These are phyloP conservation scores for Drosophila barbarae DNA, from an alignment of 2,888 invertebrate species.

Conservation along the genomic window DNA sequence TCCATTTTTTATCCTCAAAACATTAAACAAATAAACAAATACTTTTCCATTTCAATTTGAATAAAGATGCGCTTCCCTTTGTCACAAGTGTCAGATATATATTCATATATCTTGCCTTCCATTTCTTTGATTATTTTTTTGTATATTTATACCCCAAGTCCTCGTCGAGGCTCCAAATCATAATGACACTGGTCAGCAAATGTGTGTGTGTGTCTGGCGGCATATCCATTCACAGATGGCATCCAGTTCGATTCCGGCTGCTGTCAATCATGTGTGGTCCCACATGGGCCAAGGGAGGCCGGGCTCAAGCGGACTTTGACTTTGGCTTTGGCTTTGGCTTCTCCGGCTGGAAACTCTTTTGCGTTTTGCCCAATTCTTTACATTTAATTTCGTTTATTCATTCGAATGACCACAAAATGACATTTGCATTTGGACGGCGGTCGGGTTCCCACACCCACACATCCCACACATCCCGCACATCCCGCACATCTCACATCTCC, in stretches of 20 bases:
- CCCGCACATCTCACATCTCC: background rate
- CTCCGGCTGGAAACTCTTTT: conserved; percentile 45
- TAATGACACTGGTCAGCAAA: conserved; percentile 13
- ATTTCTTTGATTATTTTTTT: conserved; percentile 22
- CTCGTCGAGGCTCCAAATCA: background rate
- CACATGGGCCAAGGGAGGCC: conserved; percentile 19
- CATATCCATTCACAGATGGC: conserved; percentile 48
- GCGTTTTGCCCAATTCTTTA: conserved; percentile 46
- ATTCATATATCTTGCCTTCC: background rate
- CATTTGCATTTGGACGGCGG: conserved; percentile 69
- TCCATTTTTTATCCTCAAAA: background rate
- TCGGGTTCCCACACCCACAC: conserved; percentile 11
- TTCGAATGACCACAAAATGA: conserved; percentile 78
- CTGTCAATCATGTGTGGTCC: conserved; percentile 70
- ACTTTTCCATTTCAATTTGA: conserved; percentile 1
- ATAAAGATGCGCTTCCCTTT: background rate
- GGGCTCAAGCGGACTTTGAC: conserved; percentile 7
- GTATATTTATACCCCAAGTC: background rate
- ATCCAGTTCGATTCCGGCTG: conserved; percentile 37
- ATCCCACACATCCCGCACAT: background rate
- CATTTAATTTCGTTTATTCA: conserved; percentile 79
- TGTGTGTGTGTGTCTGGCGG: background rate
- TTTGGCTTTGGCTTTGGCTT: background rate
- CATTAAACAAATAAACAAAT: background rate
- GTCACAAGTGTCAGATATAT: no score